Evolutionary conservation across 2,113 vertebrate genomes (phyloP).

Genomic region (Thunnus thynnus): DNA sequence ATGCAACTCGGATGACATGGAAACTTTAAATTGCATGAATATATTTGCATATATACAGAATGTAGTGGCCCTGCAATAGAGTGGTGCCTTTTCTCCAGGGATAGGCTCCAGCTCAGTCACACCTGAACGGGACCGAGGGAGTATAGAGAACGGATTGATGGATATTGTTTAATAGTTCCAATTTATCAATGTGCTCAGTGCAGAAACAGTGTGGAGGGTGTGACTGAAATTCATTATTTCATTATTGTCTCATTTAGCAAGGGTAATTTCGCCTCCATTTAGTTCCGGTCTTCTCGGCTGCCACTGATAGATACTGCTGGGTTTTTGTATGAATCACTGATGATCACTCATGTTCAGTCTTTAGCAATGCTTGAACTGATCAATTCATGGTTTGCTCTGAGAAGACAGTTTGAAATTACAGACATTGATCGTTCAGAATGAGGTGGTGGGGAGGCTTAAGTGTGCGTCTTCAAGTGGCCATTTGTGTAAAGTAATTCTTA

Average conservation of each 20-base stretch:
- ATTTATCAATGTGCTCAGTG: constrained; percentile 15
- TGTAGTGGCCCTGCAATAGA: background rate
- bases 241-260: constrained; percentile 23
- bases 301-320: background rate
- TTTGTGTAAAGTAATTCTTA: constrained; percentile 22
- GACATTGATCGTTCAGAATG: constrained; percentile 26
- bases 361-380: constrained; percentile 1
- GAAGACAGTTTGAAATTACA: constrained; percentile 8
- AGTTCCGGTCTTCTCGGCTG: background rate
- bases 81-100: background rate
- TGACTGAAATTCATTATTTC: constrained; percentile 31
- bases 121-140: background rate
- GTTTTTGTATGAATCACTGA: constrained; percentile 9
- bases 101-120: background rate
- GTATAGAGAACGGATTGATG: background rate
- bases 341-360: background rate
- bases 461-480: constrained; percentile 7
- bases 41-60: too few relatives aligned
- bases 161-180: constrained; percentile 23
- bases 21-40: background rate
- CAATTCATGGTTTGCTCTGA: constrained; percentile 1
- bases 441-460: background rate
- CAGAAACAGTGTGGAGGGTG: background rate
- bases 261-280: constrained; percentile 12
- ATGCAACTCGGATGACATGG: background rate